Percentiles rank a stretch among this genome's conserved stretches.
Evolutionary conservation across 1,140 invertebrate species (phyloP).

Genomic region (Musca vetustissima): DNA sequence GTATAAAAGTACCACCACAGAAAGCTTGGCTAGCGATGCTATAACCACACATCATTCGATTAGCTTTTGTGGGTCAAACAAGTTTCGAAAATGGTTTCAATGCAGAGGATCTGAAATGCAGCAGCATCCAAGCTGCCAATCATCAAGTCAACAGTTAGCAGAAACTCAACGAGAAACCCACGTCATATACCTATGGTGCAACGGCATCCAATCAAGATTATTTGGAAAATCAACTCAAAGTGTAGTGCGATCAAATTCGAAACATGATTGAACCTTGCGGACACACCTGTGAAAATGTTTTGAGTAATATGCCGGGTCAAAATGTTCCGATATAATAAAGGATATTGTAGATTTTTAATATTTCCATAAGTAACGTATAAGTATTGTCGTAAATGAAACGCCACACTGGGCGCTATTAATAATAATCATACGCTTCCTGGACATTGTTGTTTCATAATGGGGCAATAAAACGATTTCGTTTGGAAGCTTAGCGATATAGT

Average conservation of each 20-base stretch:
- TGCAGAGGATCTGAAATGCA: not conserved
- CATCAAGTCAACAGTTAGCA: not conserved
- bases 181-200: slow-evolving; percentile 45
- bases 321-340: too few relatives aligned
- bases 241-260: slow-evolving; percentile 52
- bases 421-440: too few relatives aligned
- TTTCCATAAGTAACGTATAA: too few relatives aligned
- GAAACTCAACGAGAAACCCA: slow-evolving; percentile 35
- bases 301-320: too few relatives aligned
- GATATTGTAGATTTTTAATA: too few relatives aligned
- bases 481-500: too few relatives aligned
- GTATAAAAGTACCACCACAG: slow-evolving; percentile 29
- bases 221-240: slow-evolving; percentile 50
- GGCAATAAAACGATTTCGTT: too few relatives aligned
- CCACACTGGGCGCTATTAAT: too few relatives aligned
- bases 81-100: slow-evolving; percentile 25
- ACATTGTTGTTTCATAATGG: too few relatives aligned
- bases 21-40: not conserved
- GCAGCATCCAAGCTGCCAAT: not conserved
- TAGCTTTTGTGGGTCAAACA: slow-evolving; percentile 41
- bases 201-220: slow-evolving; percentile 51
- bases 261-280: slow-evolving; percentile 55
- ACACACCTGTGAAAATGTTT: too few relatives aligned
- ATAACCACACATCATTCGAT: slow-evolving; percentile 48
- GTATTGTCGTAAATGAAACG: too few relatives aligned